Evolutionary conservation across 2,113 vertebrate species (phyloP).

Genomic region (Sceloporus tristichus): DNA sequence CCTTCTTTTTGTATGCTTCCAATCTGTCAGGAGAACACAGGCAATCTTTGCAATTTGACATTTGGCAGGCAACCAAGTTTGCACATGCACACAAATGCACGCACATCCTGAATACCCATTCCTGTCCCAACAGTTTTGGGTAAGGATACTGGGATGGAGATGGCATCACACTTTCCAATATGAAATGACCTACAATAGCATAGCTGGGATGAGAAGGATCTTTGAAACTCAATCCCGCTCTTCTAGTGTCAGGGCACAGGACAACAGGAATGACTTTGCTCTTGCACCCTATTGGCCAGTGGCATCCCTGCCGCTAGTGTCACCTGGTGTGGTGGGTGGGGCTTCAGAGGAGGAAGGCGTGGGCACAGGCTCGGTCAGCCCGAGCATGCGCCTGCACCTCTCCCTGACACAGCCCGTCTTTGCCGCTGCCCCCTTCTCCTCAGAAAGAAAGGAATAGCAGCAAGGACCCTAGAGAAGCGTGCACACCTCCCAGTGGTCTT

Average conservation of each 20-base stretch:
- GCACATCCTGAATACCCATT: neutral
- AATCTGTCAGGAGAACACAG: neutral
- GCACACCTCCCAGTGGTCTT: too few relatives aligned
- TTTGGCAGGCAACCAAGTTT: neutral
- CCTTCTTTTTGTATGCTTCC: neutral
- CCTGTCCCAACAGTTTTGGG: neutral
- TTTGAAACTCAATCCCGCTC: neutral
- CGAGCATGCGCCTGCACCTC: too few relatives aligned
- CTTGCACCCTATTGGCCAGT: neutral
- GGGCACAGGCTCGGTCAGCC: too few relatives aligned
- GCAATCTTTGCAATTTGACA: neutral
- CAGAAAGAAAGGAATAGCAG: too few relatives aligned
- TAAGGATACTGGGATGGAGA: neutral
- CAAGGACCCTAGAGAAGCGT: too few relatives aligned
- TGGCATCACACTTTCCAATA: too few relatives aligned
- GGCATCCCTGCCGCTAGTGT: too few relatives aligned
- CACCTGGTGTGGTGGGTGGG: too few relatives aligned
- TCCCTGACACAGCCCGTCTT: too few relatives aligned
- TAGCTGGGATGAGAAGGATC: neutral
- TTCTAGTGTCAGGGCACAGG: neutral
- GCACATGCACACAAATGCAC: neutral
- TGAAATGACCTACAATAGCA: neutral
- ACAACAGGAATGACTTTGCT: neutral
- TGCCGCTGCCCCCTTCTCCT: too few relatives aligned
- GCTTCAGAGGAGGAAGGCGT: too few relatives aligned